These are phyloP conservation scores for Diuraphis noxia DNA, from an alignment of 1,140 invertebrate genomes.

Conservation along the genomic window DNA sequence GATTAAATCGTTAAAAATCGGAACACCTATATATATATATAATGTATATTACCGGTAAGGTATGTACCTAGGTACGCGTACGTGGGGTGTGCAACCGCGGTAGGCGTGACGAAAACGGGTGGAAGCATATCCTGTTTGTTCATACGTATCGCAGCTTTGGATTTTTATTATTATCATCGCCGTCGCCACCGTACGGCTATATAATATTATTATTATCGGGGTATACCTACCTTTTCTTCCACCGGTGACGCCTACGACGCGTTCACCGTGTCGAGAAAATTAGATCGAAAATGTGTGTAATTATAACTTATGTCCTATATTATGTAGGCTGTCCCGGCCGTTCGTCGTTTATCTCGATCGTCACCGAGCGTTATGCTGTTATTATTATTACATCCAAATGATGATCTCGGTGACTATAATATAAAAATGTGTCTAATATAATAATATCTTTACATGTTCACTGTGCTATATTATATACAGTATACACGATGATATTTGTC, in stretches of 20 bases:
- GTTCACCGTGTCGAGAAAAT: conserved; percentile 10
- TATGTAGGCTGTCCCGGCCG: neutral
- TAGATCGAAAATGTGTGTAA: conserved; percentile 40
- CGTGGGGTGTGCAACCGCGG: neutral
- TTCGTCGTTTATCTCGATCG: conserved; percentile 17
- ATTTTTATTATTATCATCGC: neutral
- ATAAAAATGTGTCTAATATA: neutral
- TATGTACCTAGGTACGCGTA: neutral
- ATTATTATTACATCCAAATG: conserved; percentile 4
- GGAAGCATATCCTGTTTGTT: conserved; percentile 36
- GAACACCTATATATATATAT: neutral
- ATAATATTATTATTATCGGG: neutral
- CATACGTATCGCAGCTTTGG: neutral
- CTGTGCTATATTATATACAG: neutral
- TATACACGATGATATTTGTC: neutral
- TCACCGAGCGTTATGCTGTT: neutral
- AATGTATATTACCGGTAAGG: neutral
- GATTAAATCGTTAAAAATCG: neutral
- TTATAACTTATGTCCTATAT: neutral
- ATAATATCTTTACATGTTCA: neutral
- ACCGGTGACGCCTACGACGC: neutral
- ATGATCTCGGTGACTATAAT: neutral
- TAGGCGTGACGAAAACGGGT: conserved; percentile 37
- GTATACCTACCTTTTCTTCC: conserved; percentile 7
- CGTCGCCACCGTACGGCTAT: neutral